Evolutionary conservation across 1,140 invertebrate species (phyloP), one percentile per base, ranked within the genome.

Genomic region (Drosophila teissieri): DNA sequence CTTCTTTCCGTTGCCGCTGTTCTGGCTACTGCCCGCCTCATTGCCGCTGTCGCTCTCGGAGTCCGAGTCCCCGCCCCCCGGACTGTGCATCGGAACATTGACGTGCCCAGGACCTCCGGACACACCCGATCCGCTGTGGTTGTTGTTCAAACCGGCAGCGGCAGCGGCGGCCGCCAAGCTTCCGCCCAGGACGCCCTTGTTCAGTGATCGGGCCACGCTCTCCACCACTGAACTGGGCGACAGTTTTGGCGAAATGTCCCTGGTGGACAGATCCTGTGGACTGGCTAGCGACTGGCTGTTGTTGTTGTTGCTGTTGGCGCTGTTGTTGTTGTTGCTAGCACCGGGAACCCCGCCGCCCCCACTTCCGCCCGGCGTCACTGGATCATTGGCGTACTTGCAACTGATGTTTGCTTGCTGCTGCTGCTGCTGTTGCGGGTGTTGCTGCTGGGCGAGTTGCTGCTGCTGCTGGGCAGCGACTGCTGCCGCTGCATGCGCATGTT

Each of bases 211-310:
- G 6, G 92, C 89, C 19, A 92, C 92, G 55, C 85, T 92, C 52
- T 92, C 91, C 46, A 92, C 92, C 14, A 92, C 92, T 34, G 92
- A 92, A 54, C 88, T 91, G 60, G 80, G 92, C 73, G 90, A 92
- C 27, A 91, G 78, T 79, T 91, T 92, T 0, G 92, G 92, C 34
- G 92, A 92, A 27, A 92, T 91, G 65, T 92, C 92, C 24, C 92
- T 78, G 19, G 96, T 96, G 7, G 95, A 96, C 53, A 98, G 92
- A 92, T 98, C 97, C 93, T 98, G 97, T 2, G 97, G 97, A 42
- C 94, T 73, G 94, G 92, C 91, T 48, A 92, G 58, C 4, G 92
- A 91, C 48, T 91, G 91, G 64, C 84, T 89, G 77, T 92, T 92
- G 62, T 91, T 94, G 58, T 74, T 91, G 54, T 58, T 91, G 90